A percentile compares a stretch with the other conserved stretches of the same genome.
Evolutionary conservation across 2,113 vertebrate genomes (phyloP).

Genomic region (Silurus glanis): DNA sequence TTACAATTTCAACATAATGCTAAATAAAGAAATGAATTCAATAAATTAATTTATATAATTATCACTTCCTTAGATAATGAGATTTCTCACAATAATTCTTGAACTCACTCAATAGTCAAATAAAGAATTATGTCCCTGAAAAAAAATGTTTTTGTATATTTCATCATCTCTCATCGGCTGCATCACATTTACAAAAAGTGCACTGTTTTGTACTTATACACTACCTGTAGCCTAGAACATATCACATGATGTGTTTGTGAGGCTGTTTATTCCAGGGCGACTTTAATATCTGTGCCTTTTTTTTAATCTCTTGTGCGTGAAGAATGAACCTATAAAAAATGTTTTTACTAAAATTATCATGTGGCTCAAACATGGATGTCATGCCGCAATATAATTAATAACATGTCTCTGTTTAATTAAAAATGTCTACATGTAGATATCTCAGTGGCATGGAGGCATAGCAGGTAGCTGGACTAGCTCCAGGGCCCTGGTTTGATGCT

Average conservation of each 20-base stretch:
- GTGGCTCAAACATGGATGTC: slow-evolving; percentile 23
- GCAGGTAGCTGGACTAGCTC: neutral
- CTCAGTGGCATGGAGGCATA: neutral
- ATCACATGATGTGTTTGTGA: neutral
- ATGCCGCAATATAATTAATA: slow-evolving; percentile 4
- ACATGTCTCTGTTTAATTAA: slow-evolving; percentile 6
- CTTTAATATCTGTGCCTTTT: neutral
- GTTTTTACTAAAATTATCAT: slow-evolving; percentile 37
- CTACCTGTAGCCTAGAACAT: neutral
- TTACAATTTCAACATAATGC: neutral
- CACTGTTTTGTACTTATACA: neutral
- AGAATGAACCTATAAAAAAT: neutral
- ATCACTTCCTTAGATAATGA: neutral
- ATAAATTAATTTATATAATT: no score
- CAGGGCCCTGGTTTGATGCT: neutral
- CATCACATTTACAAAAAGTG: neutral
- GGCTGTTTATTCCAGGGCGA: neutral
- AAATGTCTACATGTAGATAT: neutral
- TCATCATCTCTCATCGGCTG: neutral
- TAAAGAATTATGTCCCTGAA: neutral
- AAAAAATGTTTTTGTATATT: neutral
- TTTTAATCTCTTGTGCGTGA: slow-evolving; percentile 1
- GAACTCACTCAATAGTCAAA: neutral
- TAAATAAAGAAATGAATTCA: neutral
- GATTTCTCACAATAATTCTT: neutral